Conservation (phyloP, 2,888 invertebrate genomes). For the Microctonus aethiopoides region DNA sequence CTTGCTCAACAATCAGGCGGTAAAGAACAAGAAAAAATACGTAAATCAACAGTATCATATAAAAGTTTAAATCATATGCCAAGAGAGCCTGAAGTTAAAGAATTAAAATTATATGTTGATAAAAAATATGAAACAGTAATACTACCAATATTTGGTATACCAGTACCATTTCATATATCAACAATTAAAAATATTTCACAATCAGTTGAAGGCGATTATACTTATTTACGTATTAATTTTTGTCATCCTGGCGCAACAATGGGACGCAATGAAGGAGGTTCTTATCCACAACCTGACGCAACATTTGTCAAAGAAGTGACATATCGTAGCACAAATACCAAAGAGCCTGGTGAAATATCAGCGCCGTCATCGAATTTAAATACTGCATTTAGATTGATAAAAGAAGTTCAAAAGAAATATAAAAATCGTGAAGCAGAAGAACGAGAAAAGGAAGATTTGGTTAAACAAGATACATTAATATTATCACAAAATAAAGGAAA, state of each 20-base stretch:
- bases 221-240: constrained; percentile 97
- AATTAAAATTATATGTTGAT: constrained; percentile 95
- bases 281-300: constrained; percentile 94
- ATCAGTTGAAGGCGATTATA: constrained; percentile 98
- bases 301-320: constrained; percentile 99
- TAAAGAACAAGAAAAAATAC: constrained; percentile 87
- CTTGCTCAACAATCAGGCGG: constrained; percentile 88
- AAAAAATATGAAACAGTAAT: constrained; percentile 99
- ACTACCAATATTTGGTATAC: constrained; percentile 93
- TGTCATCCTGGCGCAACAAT: constrained; percentile 98
- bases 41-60: constrained; percentile 96
- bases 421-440: constrained; percentile 99
- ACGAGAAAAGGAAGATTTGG: constrained; percentile 97
- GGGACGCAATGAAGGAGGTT: constrained; percentile 91
- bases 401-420: constrained; percentile 99
- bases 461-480: constrained; percentile 96
- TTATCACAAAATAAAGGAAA: constrained; percentile 96
- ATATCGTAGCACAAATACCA: constrained; percentile 96
- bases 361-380: constrained; percentile 96
- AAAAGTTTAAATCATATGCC: constrained; percentile 94
- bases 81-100: constrained; percentile 90
- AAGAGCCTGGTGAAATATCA: constrained; percentile 94
- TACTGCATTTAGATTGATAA: constrained; percentile 96
- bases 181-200: constrained; percentile 99
- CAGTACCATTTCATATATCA: constrained; percentile 98